Base-by-base conservation (phyloP, 2,797 vertebrate species). In the Pseudochromis fuscus region DNA sequence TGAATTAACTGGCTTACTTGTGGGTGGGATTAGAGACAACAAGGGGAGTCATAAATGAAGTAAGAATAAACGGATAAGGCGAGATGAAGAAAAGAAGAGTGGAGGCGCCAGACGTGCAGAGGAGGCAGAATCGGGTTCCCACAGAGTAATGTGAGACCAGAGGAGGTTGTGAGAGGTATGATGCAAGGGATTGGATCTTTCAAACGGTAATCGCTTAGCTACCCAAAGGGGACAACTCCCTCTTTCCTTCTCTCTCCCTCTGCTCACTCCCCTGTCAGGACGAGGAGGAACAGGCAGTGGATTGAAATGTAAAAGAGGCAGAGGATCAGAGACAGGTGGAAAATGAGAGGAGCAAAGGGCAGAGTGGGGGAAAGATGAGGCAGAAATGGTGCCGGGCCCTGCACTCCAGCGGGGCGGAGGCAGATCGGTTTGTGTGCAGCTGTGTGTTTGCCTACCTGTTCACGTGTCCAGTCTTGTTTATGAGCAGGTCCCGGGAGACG, bases 271-370 rank as follows among this genome's bases (percentile, higher is more conserved):
- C 50, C 80, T 64, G 75, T 87, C 87, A 80, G 81, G 71, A 77
- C 7, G 35, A 80, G 80, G 79, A 84, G 77, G 81, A 87, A 73
- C 85, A 88, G 82, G 76, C 59, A 2, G 40, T 45, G 86, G 89
- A 88, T 90, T 90, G 91, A 92, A 92, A 91, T 90, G 89, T 88
- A 90, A 92, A 91, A 89, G 67, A 88, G 76, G 75, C 72, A 81
- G 81, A 77, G 87, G 87, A 93, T 90, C 89, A 91, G 88, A 92
- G 90, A 84, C 83, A 87, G 89, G 79, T 80, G 79, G 84, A 84
- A 87, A 91, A 89, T 86, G 88, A 92, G 77, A 84, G 79, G 82
- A 83, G 88, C 82, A 89, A 90, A 93, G 89, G 88, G 81, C 82
- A 86, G 65, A 74, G 74, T 59, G 59, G 69, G 77, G 50, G 67